phyloP scores from a whole-genome alignment of 2,113 vertebrate species.

The Mungos mungo region DNA sequence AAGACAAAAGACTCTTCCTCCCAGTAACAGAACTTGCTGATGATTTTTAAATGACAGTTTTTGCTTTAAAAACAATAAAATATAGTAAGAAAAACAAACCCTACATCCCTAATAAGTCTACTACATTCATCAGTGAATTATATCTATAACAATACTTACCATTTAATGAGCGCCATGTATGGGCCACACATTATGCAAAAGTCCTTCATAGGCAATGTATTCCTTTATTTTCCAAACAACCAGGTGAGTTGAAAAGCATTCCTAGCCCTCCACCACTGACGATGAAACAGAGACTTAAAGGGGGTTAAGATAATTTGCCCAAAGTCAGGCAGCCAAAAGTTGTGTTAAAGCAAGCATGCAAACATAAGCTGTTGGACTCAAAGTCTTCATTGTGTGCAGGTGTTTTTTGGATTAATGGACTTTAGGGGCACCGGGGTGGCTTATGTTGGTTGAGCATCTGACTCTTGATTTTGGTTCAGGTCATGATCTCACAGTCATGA shows the following conservation, averaged over 20 bases:
- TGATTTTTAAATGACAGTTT: conserved; percentile 1
- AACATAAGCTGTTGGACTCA: background rate
- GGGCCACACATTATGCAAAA: background rate
- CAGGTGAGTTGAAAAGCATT: background rate
- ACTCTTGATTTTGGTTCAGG: too few relatives aligned
- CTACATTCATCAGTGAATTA: background rate
- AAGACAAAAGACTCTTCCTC: conserved; percentile 8
- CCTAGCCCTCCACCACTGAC: background rate
- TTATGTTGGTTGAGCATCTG: too few relatives aligned
- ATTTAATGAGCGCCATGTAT: background rate
- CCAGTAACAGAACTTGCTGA: background rate
- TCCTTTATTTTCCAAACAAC: conserved; percentile 10
- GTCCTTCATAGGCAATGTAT: background rate
- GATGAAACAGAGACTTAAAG: background rate
- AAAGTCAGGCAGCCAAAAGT: background rate
- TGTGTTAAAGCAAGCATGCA: background rate
- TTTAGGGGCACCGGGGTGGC: background rate
- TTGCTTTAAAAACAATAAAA: conserved; percentile 31
- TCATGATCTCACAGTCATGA: too few relatives aligned
- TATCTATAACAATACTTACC: background rate
- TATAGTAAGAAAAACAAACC: conserved; percentile 35
- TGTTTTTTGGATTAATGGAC: background rate
- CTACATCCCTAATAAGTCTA: background rate
- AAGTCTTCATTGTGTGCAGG: background rate
- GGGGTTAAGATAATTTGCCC: background rate